Percentiles rank a stretch among this genome's conserved stretches.
phyloP scores from a whole-genome alignment of 2,797 vertebrate species.

The Mormyrops boulengeri region DNA sequence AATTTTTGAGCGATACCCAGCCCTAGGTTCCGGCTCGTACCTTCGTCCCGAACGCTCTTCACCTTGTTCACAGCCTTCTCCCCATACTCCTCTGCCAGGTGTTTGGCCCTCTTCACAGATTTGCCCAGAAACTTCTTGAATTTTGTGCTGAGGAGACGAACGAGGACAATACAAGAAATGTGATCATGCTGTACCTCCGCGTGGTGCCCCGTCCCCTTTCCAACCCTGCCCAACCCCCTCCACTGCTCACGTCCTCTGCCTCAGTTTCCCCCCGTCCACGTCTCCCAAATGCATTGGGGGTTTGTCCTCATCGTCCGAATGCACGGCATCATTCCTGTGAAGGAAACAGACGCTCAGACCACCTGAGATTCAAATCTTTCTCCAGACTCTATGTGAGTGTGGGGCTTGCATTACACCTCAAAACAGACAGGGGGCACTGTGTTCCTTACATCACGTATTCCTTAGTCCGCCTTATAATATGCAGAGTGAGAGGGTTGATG shows the following conservation, averaged over 20 bases:
- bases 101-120: conserved; percentile 92
- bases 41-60: conserved; percentile 95
- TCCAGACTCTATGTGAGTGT: not conserved
- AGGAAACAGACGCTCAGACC: conserved; percentile 15
- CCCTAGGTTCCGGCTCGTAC: conserved; percentile 44
- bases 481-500: conserved; percentile 93
- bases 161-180: not conserved
- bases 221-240: not conserved
- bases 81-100: conserved; percentile 91
- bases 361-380: not conserved
- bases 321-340: conserved; percentile 84
- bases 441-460: conserved; percentile 88
- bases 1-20: not conserved
- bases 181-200: not conserved
- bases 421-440: not conserved
- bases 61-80: conserved; percentile 98
- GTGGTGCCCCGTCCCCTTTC: not conserved
- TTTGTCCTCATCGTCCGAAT: conserved; percentile 97
- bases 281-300: conserved; percentile 74
- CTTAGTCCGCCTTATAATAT: conserved; percentile 98
- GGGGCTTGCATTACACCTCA: not conserved
- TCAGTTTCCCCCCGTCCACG: conserved; percentile 88
- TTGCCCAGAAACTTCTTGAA: conserved; percentile 95
- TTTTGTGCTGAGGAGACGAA: conserved; percentile 69
- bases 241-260: conserved; percentile 78